A percentile compares a stretch with the other conserved stretches of the same genome.
Evolutionary conservation across 2,797 vertebrate genomes (phyloP).

Genomic region (Myotis findleyi): DNA sequence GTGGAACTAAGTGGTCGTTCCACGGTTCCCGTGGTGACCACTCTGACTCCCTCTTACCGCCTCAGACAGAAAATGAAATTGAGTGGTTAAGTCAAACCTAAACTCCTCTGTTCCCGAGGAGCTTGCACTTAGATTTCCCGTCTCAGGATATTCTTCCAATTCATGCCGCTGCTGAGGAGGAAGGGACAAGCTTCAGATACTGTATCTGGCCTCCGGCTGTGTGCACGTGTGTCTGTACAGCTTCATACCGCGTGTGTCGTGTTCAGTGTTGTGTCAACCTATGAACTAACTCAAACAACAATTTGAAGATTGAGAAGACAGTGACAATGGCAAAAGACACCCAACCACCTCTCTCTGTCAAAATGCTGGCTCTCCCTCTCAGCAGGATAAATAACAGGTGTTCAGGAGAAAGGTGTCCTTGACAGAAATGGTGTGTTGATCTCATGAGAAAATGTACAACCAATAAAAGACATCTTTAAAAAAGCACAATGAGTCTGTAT

Average conservation of each 20-base stretch:
- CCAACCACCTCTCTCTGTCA: slow-evolving; percentile 82
- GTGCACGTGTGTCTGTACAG: slow-evolving; percentile 54
- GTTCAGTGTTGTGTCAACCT: slow-evolving; percentile 75
- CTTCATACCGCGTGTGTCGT: slow-evolving; percentile 74
- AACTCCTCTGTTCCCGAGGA: slow-evolving; percentile 23
- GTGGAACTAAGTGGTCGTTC: slow-evolving; percentile 7
- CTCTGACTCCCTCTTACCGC: neutral
- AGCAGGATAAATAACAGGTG: slow-evolving; percentile 79
- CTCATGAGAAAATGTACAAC: slow-evolving; percentile 84
- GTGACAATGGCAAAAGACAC: neutral
- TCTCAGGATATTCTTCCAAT: slow-evolving; percentile 84
- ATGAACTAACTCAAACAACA: slow-evolving; percentile 81
- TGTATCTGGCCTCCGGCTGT: slow-evolving; percentile 73
- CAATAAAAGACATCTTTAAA: slow-evolving; percentile 85
- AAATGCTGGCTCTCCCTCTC: slow-evolving; percentile 82
- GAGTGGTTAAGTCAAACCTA: slow-evolving; percentile 56
- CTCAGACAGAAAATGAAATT: slow-evolving; percentile 13
- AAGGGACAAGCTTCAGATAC: slow-evolving; percentile 75
- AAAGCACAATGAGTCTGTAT: slow-evolving; percentile 60
- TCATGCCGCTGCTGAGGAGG: slow-evolving; percentile 82
- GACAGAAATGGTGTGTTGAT: slow-evolving; percentile 81
- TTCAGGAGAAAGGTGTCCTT: slow-evolving; percentile 81
- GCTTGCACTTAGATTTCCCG: slow-evolving; percentile 58
- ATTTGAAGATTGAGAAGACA: slow-evolving; percentile 77
- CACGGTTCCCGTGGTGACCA: neutral